Base-by-base conservation (phyloP, 2,888 invertebrate species). In the Nymphalis c-album region DNA sequence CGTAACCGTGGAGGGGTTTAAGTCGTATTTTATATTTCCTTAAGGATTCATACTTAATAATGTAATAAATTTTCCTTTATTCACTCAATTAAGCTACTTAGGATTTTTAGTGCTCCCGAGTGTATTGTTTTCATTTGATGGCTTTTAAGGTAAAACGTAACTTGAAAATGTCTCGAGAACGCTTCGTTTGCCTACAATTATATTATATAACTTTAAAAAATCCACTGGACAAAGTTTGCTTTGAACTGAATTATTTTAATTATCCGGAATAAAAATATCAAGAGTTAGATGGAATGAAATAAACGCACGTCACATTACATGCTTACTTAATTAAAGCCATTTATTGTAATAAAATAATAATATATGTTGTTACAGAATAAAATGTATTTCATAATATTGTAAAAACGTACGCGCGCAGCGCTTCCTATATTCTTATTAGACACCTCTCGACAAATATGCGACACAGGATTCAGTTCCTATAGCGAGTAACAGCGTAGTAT, bases 401-500 rank as follows among this genome's bases (percentile, higher is more conserved):
- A 22, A 60, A 47, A 53, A 65, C 46, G 53, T 46, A 18, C 35
- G 8, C 10, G 20, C 46, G 13, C 22, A 7, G 48, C 35, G 16
- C 53, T 22, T 47, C 47, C 55, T 31, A 22, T 55, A 61, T 66
- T 66, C 65, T 66, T 61, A 61, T 61, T 60, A 57, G 65, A 61
- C 47, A 48, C 60, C 60, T 46, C 53, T 65, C 18, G 17, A 20
- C 61, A 62, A 51, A 40, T 51, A 50, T 17, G 18, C 51, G 45
- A 50, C n/a, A 18, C n/a, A 22, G 40, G 40, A 40, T 4, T 40
- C 10, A 1, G 22, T 22, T 51, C 53, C 53, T 55, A 7, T 17
- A 55, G 40, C 46, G 4, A 45, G 31, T 47, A 63, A 47, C 50
- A 64, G 53, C 61, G 50, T 65, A 69, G 72, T 67, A 71, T 64